Percentiles rank a stretch among this genome's conserved stretches.
Conservation (phyloP, 2,888 invertebrate genomes). For the Drosophila mettleri region DNA sequence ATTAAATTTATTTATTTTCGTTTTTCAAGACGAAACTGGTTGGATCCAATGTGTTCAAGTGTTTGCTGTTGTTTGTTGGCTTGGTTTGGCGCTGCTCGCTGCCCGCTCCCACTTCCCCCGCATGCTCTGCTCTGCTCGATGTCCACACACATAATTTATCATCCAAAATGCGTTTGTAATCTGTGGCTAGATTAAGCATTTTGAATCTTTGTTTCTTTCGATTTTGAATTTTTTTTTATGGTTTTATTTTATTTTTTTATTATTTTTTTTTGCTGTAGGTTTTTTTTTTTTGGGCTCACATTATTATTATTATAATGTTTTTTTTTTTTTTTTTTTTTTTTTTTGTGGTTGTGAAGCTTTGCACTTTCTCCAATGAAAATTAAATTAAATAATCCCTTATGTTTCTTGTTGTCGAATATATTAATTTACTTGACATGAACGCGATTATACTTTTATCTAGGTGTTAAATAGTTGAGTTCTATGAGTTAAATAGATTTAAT, state of each 20-base stretch:
- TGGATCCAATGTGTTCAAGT: conserved; percentile 48
- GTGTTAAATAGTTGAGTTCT: background rate
- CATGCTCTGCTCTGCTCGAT: conserved; percentile 21
- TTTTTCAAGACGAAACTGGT: conserved; percentile 67
- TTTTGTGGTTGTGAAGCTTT: conserved; percentile 57
- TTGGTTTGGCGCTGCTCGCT: conserved; percentile 26
- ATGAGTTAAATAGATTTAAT: too few relatives aligned
- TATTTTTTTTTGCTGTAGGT: conserved; percentile 20
- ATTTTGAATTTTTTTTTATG: conserved; percentile 27
- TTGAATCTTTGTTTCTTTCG: conserved; percentile 25
- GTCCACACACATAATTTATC: conserved; percentile 71
- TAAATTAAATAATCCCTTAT: conserved; percentile 67
- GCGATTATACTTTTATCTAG: too few relatives aligned
- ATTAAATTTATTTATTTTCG: conserved; percentile 71
- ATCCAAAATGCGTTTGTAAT: conserved; percentile 71
- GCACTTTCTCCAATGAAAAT: conserved; percentile 74
- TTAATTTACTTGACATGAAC: conserved; percentile 33
- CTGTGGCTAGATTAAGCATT: conserved; percentile 65
- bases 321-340: conserved; percentile 33
- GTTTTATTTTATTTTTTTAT: conserved; percentile 13
- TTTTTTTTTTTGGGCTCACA: conserved; percentile 42
- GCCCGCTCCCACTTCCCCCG: background rate
- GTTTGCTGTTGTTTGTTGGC: conserved; percentile 70
- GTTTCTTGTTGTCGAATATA: conserved; percentile 37
- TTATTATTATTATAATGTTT: conserved; percentile 23